Percentiles rank a stretch among this genome's conserved stretches.
phyloP scores from a whole-genome alignment of 2,888 invertebrate species.

The Drosophila pegasa region DNA sequence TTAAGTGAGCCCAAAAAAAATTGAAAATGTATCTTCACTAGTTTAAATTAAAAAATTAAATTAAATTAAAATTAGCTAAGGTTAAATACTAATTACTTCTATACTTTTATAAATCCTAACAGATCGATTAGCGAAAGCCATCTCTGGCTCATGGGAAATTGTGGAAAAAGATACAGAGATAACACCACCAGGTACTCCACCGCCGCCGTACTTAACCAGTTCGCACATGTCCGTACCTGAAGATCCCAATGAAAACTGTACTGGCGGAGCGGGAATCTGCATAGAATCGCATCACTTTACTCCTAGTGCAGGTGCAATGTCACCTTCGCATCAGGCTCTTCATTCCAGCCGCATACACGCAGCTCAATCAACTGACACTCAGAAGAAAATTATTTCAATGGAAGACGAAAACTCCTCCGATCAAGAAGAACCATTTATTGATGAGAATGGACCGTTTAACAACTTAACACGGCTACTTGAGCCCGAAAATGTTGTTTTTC shows the following conservation, averaged over 20 bases:
- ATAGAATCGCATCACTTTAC: constrained; percentile 80
- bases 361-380: constrained; percentile 84
- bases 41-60: too few species aligned
- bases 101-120: not conserved
- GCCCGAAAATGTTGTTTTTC: constrained; percentile 91
- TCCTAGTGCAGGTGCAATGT: constrained; percentile 64
- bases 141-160: constrained; percentile 85
- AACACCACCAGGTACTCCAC: constrained; percentile 95
- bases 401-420: constrained; percentile 97
- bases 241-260: constrained; percentile 64
- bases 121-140: constrained; percentile 84
- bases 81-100: not conserved
- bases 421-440: constrained; percentile 91
- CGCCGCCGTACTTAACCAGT: constrained; percentile 89
- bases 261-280: constrained; percentile 65
- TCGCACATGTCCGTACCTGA: constrained; percentile 75
- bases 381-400: constrained; percentile 96
- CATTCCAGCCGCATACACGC: constrained; percentile 83
- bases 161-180: constrained; percentile 84
- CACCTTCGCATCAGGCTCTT: constrained; percentile 63
- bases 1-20: too few species aligned
- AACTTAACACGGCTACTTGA: constrained; percentile 92
- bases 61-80: not conserved
- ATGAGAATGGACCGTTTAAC: constrained; percentile 95
- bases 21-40: too few species aligned